Evolutionary conservation across 53 echinoderm and acorn worm species (phyloP).

Genomic region (Astropecten irregularis): DNA sequence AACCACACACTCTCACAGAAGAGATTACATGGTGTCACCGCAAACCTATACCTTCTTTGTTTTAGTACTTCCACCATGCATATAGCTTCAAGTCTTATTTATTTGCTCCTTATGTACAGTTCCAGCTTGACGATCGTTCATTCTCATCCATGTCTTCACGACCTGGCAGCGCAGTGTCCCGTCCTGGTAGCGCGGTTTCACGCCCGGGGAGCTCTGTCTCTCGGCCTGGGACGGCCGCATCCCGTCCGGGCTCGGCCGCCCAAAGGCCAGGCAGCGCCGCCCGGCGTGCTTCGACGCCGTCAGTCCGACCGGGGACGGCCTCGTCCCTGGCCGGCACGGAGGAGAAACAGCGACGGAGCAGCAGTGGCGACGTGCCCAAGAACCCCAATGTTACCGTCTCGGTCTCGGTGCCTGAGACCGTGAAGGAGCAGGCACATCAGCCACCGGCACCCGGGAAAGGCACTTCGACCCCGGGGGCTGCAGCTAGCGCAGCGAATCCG

Average conservation of each 20-base stretch:
- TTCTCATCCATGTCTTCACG: slow-evolving; percentile 56
- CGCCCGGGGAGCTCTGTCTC: slow-evolving; percentile 50
- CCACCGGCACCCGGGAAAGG: neutral
- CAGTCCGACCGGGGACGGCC: neutral
- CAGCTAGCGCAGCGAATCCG: neutral
- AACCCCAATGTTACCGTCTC: neutral
- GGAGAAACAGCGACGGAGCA: neutral
- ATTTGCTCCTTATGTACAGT: no score
- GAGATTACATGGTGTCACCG: no score
- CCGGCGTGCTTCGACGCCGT: neutral
- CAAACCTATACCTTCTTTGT: no score
- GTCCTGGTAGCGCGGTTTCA: slow-evolving; percentile 52
- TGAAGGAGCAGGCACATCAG: neutral
- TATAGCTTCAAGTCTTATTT: no score
- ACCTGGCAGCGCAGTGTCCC: slow-evolving; percentile 56
- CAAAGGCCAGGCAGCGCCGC: slow-evolving; percentile 46
- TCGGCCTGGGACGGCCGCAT: neutral
- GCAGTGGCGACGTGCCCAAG: neutral
- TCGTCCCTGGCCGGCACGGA: no score
- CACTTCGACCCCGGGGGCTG: neutral
- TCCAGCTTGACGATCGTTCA: slow-evolving; percentile 48
- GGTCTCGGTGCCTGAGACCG: neutral
- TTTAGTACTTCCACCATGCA: no score
- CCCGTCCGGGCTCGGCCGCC: slow-evolving; percentile 22
- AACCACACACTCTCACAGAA: no score